Evolutionary conservation across 1,140 invertebrate species (phyloP).

Genomic region (Brachionus rotundiformis): DNA sequence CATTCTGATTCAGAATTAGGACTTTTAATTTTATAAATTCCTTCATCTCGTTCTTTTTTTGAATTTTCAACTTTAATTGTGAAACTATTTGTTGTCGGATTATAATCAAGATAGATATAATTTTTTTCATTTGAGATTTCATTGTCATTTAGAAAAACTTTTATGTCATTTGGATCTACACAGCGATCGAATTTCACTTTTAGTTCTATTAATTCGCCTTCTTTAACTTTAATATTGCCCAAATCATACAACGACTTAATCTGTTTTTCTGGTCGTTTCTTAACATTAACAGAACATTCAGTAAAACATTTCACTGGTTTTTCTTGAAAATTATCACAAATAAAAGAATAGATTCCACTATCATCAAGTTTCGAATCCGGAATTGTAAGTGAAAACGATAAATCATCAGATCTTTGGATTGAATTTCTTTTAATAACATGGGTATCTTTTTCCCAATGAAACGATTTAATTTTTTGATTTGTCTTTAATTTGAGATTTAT

Average conservation of each 20-base stretch:
- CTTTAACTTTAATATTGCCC: background rate
- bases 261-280: conserved; percentile 19
- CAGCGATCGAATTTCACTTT: background rate
- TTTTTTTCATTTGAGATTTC: background rate
- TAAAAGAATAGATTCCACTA: background rate
- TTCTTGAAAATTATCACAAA: background rate
- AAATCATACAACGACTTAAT: conserved; percentile 7
- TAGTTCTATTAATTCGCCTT: background rate
- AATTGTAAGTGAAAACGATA: background rate
- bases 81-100: background rate
- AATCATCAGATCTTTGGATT: background rate
- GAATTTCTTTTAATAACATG: background rate
- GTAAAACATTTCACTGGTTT: background rate
- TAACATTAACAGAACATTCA: background rate
- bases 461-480: conserved; percentile 16
- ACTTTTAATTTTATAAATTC: background rate
- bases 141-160: conserved; percentile 7
- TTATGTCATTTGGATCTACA: background rate
- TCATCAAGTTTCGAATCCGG: background rate
- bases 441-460: conserved; percentile 30
- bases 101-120: background rate
- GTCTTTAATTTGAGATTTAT: conserved; percentile 6
- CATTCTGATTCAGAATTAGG: conserved; percentile 47
- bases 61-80: background rate
- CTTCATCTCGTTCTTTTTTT: background rate